Evolutionary conservation across 30 jellyfish, hydroid and myxozoan species (phyloP), one percentile per base, ranked within the genome.

Genomic region (Aurelia sp.): DNA sequence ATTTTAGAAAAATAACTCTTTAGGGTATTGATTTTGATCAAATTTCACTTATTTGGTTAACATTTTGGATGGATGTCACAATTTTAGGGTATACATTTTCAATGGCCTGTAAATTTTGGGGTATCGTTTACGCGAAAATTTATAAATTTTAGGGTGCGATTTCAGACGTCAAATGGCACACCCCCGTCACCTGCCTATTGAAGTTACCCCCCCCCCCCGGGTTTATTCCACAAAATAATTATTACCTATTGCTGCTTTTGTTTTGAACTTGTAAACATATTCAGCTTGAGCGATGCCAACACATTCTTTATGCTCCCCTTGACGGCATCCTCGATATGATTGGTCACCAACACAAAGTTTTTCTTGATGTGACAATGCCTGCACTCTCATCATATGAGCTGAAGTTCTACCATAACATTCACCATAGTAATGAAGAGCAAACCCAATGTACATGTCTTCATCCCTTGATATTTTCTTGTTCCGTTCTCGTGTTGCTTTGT

Each of bases 311-410:
- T 83, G 81, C 10, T 11, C 20, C 31, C 66, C 81, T 37, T 83
- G 58, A 12, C 31, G 47, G 74, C 86, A 71, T 12, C 63, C 58
- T 6, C 70, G 10, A 58, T 73, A 71, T 13, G 62, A 10, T 57
- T 73, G 86, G 63, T 60, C 80, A 0, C 92, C 92, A 71, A 70
- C 61, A 73, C 92, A 83, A 22, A 17, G 80, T 37, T 61, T 73
- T 19, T 62, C 44, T 13, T 23, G 41, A 6, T 58, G 74, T n/a
- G 74, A 20, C 76, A 23, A 52, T 71, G 10, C 53, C 44, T 51
- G 71, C 27, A 74, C 21, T n/a, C 58, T 78, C 40, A n/a, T 18
- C 23, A 78, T 31, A 9, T 62, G 79, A 11, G 62, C 58, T 16
- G 78, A 76, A 1, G 78, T 78, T 61, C 67, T 44, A 15, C 79